Base-by-base conservation (phyloP, 2,113 vertebrate genomes). In the Ochotona princeps region DNA sequence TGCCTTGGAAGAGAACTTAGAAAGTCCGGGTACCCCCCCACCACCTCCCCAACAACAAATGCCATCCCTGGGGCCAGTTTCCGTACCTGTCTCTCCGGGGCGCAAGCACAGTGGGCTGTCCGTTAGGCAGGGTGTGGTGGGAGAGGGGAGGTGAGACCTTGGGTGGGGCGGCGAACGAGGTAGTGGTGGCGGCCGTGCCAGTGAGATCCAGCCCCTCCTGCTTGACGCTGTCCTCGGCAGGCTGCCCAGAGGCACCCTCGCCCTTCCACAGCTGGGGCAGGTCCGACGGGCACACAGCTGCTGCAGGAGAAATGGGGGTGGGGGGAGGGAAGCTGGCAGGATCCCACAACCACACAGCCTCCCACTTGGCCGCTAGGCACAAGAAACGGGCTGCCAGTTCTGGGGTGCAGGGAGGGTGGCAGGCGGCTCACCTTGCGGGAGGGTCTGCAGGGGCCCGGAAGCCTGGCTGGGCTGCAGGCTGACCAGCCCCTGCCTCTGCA, bases 251-350 rank as follows among this genome's bases (percentile, higher is more conserved):
- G 0, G 98, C 97, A 38, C 95, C 98, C 98, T 99, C 99, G 35
- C 99, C 99, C 98, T 99, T 99, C 99, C 99, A 99, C 94, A 99
- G 98, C 98, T 99, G 99, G 95, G 99, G 99, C 96, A 99, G 98
- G 98, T 99, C 99, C 26, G 99, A 98, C 13, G 99, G 99, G 95
- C 99, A 99, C 97, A 99, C 99, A 57, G 99, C 99, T 99, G 98
- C 54, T 94, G 49, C 1, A 0, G 17, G 91, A 61, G 47, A 69
- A 12, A 87, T 28, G 5, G 54, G 12, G 38, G 38, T 44, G 38
- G 38, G 38, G 38, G 38, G 38, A 44, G 38, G 81, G 85, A 81
- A 83, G 94, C 73, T 79, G 81, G 73, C 85, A 21, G 85, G 91
- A 65, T 3, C 61, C 60, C 35, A 35, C 32, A 14, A 67, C 38